Evolutionary conservation across 1,140 invertebrate genomes (phyloP).

Genomic region (Patella vulgata): DNA sequence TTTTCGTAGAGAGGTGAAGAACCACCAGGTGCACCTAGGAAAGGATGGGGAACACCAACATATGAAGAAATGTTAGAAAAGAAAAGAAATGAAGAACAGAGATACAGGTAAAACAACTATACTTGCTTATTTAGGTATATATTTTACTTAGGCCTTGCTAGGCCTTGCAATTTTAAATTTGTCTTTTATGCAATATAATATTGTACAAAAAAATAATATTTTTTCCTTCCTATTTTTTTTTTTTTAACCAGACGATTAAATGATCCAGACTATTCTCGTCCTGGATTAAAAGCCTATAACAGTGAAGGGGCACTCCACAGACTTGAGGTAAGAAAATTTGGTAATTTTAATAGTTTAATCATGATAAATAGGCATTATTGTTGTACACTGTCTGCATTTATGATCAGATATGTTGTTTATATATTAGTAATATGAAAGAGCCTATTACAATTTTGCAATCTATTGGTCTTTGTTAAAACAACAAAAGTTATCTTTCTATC

Average conservation of each 20-base stretch:
- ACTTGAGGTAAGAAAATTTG: slow-evolving; percentile 9
- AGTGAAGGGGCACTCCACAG: slow-evolving; percentile 31
- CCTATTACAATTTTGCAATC: too few species aligned
- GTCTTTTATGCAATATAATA: too few species aligned
- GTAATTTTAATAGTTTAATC: too few species aligned
- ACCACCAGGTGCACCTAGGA: slow-evolving; percentile 31
- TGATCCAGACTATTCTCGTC: slow-evolving; percentile 26
- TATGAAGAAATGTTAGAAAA: slow-evolving; percentile 55
- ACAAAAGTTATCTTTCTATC: too few species aligned
- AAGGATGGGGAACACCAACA: slow-evolving; percentile 54
- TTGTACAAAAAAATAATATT: background rate
- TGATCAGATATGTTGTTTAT: too few species aligned
- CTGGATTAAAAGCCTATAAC: slow-evolving; percentile 17
- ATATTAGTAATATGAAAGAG: too few species aligned
- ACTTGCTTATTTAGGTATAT: background rate
- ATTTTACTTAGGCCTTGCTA: background rate
- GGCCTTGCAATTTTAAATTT: background rate
- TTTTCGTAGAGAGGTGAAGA: slow-evolving; percentile 2
- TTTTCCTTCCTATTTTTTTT: slow-evolving; percentile 1
- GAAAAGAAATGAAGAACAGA: slow-evolving; percentile 45
- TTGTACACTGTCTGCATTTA: too few species aligned
- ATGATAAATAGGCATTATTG: background rate
- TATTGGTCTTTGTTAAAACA: too few species aligned
- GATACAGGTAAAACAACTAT: slow-evolving; percentile 44
- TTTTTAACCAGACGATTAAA: slow-evolving; percentile 20